Base-by-base conservation (phyloP, 2,797 vertebrate species). In the Lithobates pipiens region DNA sequence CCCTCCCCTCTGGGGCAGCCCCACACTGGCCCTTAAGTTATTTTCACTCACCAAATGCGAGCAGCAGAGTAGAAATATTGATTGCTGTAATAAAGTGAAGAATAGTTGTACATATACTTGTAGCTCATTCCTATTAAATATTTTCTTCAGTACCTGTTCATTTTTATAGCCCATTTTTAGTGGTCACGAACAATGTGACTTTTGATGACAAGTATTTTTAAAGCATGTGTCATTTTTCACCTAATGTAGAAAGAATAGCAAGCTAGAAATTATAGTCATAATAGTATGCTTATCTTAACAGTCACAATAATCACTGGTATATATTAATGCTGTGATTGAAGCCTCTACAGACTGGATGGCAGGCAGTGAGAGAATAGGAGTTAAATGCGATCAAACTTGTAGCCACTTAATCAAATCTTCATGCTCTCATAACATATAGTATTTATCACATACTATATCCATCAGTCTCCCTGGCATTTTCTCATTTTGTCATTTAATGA, bases 401-500 rank as follows among this genome's bases (percentile, higher is more conserved):
- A 72, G 36, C 69, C 54, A 77, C 79, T 61, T 82, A 82, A 86
- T 86, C 74, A 83, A 86, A 78, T 82, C 15, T 63, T 42, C 39
- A n/a, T 73, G 80, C 42, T 54, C 32, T 78, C 18, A 39, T n/a
- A 61, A 16, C 21, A 6, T 21, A 61, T 9, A 61, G 54, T 25
- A 27, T 72, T 82, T 82, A 82, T 86, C 23, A 23, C 25, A 15
- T 29, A 78, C 75, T 77, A 44, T 73, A 73, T 82, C 50, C 75
- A 82, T 86, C 76, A 34, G 78, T 82, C 39, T 68, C 44, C n/a
- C 46, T 67, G 69, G 44, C 79, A 44, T 77, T 77, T 82, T 86
- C 44, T 78, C 25, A 54, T 78, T 78, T 77, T 83, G 80, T 74
- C 69, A 86, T 78, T 46, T 78, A 34, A 69, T 82, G 85, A 86